Conservation (phyloP, 2,888 invertebrate species). For the Temnothorax rugatulus region DNA sequence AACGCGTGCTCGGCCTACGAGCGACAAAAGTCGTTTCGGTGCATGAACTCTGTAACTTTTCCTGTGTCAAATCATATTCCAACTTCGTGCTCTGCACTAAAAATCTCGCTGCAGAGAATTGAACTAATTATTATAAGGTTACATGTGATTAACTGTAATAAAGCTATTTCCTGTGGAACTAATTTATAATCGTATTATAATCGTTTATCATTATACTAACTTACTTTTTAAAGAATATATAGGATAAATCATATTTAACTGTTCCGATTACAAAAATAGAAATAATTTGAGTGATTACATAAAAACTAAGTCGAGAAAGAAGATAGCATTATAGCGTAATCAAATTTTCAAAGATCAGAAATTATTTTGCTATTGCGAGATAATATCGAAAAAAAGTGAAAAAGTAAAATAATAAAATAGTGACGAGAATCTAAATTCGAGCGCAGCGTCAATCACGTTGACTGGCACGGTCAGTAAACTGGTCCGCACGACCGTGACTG, state of each 20-base stretch:
- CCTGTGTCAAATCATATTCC: constrained; percentile 60
- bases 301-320: neutral
- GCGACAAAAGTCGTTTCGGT: constrained; percentile 32
- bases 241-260: neutral
- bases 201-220: neutral
- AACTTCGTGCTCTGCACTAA: constrained; percentile 41
- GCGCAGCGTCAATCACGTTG: constrained; percentile 17
- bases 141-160: neutral
- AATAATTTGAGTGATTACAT: neutral
- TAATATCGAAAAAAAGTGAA: neutral
- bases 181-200: neutral
- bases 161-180: neutral
- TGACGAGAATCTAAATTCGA: neutral
- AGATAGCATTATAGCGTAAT: neutral
- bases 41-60: constrained; percentile 43
- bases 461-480: constrained; percentile 12
- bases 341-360: neutral
- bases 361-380: neutral
- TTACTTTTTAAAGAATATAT: neutral
- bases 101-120: constrained; percentile 3
- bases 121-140: neutral
- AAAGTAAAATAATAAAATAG: constrained; percentile 2
- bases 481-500: constrained; percentile 1
- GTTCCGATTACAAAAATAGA: neutral
- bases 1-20: constrained; percentile 61